Evolutionary conservation across 2,113 vertebrate species (phyloP), one percentile per base, ranked within the genome.

Genomic region (Coptodon rendalli): DNA sequence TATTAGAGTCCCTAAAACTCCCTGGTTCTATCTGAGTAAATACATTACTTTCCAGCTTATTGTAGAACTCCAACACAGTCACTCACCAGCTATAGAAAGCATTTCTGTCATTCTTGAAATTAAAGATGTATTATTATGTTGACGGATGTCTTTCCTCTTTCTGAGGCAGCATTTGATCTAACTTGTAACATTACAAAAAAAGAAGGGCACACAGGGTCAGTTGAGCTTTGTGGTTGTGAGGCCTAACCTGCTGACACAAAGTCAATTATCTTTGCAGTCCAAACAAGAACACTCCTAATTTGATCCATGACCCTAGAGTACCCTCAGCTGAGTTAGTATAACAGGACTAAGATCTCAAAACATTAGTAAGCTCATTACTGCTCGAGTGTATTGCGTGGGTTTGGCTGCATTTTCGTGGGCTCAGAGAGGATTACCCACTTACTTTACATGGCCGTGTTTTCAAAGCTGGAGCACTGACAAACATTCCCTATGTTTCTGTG

Each of bases 361-460:
- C 87, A 89, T 85, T 57, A 59, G 24, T 93, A 92, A 95, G 81
- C 86, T 71, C 82, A 71, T 93, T 91, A 91, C 27, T 52, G 53
- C 85, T 66, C 16, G 8, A 85, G 56, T 5, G 7, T 13, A 79
- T 45, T 90, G 61, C 82, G 24, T 89, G 63, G 6, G 31, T 91
- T 80, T 90, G 86, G 83, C 43, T 88, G 86, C 22, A 80, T 87
- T 91, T 86, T 80, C 24, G 22, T 6, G 27, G 59, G 83, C 56
- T 91, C 71, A 90, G 61, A 82, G 80, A 16, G 84, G 84, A 87
- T 94, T 89, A 84, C 11, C 22, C 52, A 22, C 86, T 90, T 89
- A 83, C 24, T 78, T 78, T 78, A 19, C 71, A 50, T 3, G 59
- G 38, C 8, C 1, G 6, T 40, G 76, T 88, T 86, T 82, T 66